Base-by-base conservation (phyloP, 2,888 invertebrate species). In the Eumerus sabulonum region DNA sequence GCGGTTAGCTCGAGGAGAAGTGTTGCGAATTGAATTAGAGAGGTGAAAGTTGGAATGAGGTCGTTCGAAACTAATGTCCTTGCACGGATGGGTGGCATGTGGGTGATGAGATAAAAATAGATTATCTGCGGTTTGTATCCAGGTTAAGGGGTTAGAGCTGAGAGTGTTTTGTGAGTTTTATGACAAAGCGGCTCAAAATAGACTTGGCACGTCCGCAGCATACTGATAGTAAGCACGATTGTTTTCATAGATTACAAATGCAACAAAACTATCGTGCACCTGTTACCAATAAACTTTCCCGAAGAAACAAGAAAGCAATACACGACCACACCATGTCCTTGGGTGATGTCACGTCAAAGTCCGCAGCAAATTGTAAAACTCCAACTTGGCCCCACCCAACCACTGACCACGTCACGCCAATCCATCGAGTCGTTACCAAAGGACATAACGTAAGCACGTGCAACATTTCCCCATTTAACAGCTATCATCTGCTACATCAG, bases 401-500 rank as follows among this genome's bases (percentile, higher is more conserved):
- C 40, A 45, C 42, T 59, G 68, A 74, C 74, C 64, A 68, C 64
- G 9, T 9, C 27, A 27, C 27, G 27, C 27, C 27, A 27, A 7
- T 27, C 27, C 27, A 27, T 27, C 27, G 27, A 27, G 7, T 27
- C 27, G 27, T 27, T 27, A 27, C 27, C 27, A 47, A 74, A 13
- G 60, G 63, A 68, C 77, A 68, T 63, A 59, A 68, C 77, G 63
- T 63, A 51, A 79, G 74, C 68, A 79, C 79, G 79, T 79, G 79
- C 79, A 79, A 74, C 68, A 66, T 56, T 42, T 68, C 59, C 74
- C 68, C 74, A 70, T 74, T 79, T 79, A 79, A 79, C 79, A 79
- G 79, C 79, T 79, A 79, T 79, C 79, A 79, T 79, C 79, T 79
- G 79, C 79, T 74, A 79, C 79, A 79, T 79, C 79, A 74, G 74